Evolutionary conservation across 2,888 invertebrate genomes (phyloP), one percentile per base, ranked within the genome.

Genomic region (Pterostichus madidus): DNA sequence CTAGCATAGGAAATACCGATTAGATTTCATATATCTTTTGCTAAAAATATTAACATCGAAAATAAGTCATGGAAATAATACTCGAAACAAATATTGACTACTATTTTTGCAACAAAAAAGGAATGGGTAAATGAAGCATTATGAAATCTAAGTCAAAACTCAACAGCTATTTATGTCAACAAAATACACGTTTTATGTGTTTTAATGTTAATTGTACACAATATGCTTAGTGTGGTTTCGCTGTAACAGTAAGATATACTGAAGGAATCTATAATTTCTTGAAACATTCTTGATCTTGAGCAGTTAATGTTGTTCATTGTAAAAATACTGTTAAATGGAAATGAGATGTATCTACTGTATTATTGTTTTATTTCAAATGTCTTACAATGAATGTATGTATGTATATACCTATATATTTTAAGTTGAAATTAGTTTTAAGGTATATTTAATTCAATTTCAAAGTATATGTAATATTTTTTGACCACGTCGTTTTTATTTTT

Each of bases 211-310:
- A 39, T 44, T 44, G 68, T 71, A 71, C 68, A 71, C 68, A 71
- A 71, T 71, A 71, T 71, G 68, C 68, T 71, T 71, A 71, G 68
- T 71, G 68, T 71, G 68, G 68, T 71, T 13, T 56, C 64, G 64
- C 64, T 64, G 64, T 64, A 32, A 11, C 64, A 64, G 49, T 49
- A 56, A 56, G 24, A 56, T 56, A 13, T 56, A 17, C 56, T 24
- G 39, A 5, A 39, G 5, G 13, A 11, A 17, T 17, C 8, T 10
- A 56, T 17, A 17, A 49, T n/a, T 49, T 49, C 13, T 6, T 17
- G 56, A 56, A 56, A 56, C 15, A 49, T 49, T 49, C 49, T 56
- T 56, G 24, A 17, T 52, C n/a, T 52, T 52, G 52, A 71, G 44
- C 68, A 44, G 68, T 71, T 39, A n/a, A 71, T 71, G 68, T 71